Evolutionary conservation across 2,888 invertebrate genomes (phyloP).

Genomic region (Catocala fraxini): DNA sequence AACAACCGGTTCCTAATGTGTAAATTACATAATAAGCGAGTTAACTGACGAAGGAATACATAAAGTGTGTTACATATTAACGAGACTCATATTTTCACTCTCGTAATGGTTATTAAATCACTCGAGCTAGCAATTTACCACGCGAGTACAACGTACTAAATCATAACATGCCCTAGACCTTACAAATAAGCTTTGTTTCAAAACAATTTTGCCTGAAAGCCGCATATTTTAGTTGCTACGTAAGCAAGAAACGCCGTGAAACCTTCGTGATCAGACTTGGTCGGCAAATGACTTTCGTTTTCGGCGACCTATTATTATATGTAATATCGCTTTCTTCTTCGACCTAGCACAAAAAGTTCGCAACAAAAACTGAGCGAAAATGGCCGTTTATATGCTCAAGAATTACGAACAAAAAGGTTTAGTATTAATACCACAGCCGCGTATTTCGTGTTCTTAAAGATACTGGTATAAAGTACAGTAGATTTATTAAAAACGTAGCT

Average conservation of each 20-base stretch:
- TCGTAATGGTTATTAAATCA: slow-evolving; percentile 11
- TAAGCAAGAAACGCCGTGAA: slow-evolving; percentile 49
- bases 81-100: background rate
- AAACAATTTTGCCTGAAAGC: slow-evolving; percentile 22
- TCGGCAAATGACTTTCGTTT: slow-evolving; percentile 63
- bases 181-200: slow-evolving; percentile 17
- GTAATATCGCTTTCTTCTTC: slow-evolving; percentile 49
- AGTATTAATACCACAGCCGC: slow-evolving; percentile 20
- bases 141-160: slow-evolving; percentile 9
- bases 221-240: slow-evolving; percentile 40
- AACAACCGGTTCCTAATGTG: too few relatives aligned
- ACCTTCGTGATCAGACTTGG: slow-evolving; percentile 56
- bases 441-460: slow-evolving; percentile 29
- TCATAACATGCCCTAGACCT: slow-evolving; percentile 23
- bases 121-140: background rate
- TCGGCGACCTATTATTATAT: slow-evolving; percentile 56
- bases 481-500: background rate
- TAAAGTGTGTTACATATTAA: too few relatives aligned
- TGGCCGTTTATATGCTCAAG: slow-evolving; percentile 37
- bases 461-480: slow-evolving; percentile 7
- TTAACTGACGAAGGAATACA: too few relatives aligned
- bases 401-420: slow-evolving; percentile 38
- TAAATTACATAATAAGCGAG: too few relatives aligned
- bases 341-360: slow-evolving; percentile 42
- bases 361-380: slow-evolving; percentile 46